phyloP scores from a whole-genome alignment of 2,113 vertebrate species.

The Rhodinocichla rosea region DNA sequence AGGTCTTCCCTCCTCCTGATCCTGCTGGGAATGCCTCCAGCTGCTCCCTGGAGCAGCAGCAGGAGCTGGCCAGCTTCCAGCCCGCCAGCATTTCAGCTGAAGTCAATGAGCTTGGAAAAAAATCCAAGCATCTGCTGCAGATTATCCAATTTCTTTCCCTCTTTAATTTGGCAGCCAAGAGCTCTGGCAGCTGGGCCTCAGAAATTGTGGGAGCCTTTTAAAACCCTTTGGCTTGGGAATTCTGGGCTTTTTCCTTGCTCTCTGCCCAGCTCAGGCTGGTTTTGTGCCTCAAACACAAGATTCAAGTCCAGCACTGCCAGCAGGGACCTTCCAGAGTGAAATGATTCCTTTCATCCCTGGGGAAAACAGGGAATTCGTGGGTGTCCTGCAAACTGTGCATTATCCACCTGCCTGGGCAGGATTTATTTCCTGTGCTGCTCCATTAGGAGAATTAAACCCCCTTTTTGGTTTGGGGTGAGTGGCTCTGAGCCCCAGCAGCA shows the following conservation, averaged over 20 bases:
- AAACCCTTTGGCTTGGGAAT: background rate
- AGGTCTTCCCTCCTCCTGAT: background rate
- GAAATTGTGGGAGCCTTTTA: background rate
- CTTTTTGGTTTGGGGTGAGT: background rate
- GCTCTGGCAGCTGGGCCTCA: background rate
- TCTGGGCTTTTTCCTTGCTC: background rate
- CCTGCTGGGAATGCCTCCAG: slow-evolving; percentile 9
- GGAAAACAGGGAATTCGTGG: background rate
- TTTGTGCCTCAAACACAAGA: background rate
- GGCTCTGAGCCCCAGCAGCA: background rate
- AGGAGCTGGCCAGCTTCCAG: slow-evolving; percentile 32
- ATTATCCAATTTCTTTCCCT: slow-evolving; percentile 27
- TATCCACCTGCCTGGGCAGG: background rate
- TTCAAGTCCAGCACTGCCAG: background rate
- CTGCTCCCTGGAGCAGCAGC: slow-evolving; percentile 6
- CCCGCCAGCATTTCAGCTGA: background rate
- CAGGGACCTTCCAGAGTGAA: background rate
- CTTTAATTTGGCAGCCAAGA: background rate
- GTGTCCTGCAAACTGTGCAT: background rate
- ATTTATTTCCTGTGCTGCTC: background rate
- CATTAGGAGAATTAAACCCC: background rate
- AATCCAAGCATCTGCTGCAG: slow-evolving; percentile 22
- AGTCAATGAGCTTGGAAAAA: background rate
- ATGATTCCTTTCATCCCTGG: background rate
- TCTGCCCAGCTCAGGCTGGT: background rate